Base-by-base conservation (phyloP, 2,113 vertebrate species). In the Lophochroa leadbeateri region DNA sequence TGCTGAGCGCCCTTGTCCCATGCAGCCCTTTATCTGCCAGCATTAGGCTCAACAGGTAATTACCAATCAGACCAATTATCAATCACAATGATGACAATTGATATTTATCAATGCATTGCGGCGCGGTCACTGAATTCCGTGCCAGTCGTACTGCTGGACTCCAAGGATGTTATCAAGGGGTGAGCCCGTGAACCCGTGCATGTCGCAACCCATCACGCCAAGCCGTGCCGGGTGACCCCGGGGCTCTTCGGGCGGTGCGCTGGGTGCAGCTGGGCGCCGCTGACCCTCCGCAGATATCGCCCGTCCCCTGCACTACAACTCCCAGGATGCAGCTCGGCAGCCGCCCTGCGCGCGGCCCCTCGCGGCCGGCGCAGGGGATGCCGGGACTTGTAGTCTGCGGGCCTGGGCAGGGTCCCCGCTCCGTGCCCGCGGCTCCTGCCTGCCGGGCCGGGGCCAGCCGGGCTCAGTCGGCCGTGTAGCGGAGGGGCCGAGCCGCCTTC, bases 341-440 rank as follows among this genome's bases (percentile, higher is more conserved):
- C 37, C 37, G 37, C 37, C 20, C 11, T 4, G 7, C 7, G 14
- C 37, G 3, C 10, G 12, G 12, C 6, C 4, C 18, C 31, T 8
- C 15, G 9, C 6, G 3, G 10, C 13, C 12, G 4, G 24, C 65
- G 76, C 88, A 39, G 3, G 47, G 86, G n/a, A 2, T 19, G 15
- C 33, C 63, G 95, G 97, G 72, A 72, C 29, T 13, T 58, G 92
- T 92, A 81, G 96, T 96, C 68, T 7, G 43, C 33, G 9, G 50
- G 6, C 7, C 37, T 2, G 63, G 21, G 16, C 27, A 50, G 27
- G 31, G 17, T 33, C 47, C 52, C 41, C 12, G 37, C 27, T 58
- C 60, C 31, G 68, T 10, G 29, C n/a, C 21, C 44, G 55, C 57
- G 39, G 23, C 60, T 72, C 43, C 19, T 4, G 41, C 58, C 28